Base-by-base conservation (phyloP, 1,140 invertebrate species). In the Octopus bimaculoides region DNA sequence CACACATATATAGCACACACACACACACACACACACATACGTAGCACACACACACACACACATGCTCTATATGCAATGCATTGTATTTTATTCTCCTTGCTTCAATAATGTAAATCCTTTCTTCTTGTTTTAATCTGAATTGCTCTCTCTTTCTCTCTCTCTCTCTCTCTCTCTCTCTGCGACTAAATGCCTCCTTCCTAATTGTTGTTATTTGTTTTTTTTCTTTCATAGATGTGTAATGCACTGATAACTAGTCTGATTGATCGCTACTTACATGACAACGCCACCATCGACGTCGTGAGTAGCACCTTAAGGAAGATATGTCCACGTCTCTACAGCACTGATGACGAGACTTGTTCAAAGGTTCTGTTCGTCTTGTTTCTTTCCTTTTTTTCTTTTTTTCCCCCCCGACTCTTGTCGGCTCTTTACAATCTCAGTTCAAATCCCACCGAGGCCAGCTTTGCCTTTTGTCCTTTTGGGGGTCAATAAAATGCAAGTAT, bases 291-390 rank as follows among this genome's bases (percentile, higher is more conserved):
- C 1, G 96, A 97, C 89, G 93, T 95, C 0, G 96, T 99, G 56
- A 98, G 96, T 81, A 90, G 92, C 20, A 94, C 94, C 89, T 90
- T 99, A n/a, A 91, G 97, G 77, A 94, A 97, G 87, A 92, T 97
- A 0, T 99, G 98, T 89, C 98, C 98, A 0, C 95, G 94, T 85
- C 92, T 99, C 1, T 99, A 98, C 87, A 95, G 95, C 84, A 94
- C 94, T 85, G 98, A 99, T 92, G 98, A 99, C 92, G 97, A 96
- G 20, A 95, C 96, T 55, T 97, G 95, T 89, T 94, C 97, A 26
- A 96, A 98, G 92, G 94, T 95, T 66, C 12, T 14, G n/a, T 66
- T 66, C 12, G 3, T 12, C 0, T 66, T 14, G n/a, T 66, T 66
- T 66, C n/a, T 66, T 66, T 66, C 61, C n/a, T 66, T 12, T 66